Base-by-base conservation (phyloP, 2,113 vertebrate species). In the Thamnophis sirtalis region DNA sequence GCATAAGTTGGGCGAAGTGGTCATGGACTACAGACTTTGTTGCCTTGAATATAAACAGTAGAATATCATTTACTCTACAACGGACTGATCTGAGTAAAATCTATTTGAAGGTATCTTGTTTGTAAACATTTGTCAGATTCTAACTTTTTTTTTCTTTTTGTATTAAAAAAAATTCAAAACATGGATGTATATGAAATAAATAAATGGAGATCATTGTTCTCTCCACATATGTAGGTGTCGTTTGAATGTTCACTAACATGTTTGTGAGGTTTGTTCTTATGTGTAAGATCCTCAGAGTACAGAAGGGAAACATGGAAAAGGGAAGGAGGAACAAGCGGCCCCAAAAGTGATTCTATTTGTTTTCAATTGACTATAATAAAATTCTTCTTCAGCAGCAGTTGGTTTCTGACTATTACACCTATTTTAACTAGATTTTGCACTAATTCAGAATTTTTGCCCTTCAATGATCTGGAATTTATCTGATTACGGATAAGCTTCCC, bases 61-160 rank as follows among this genome's bases (percentile, higher is more conserved):
- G 96, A 97, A 88, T 96, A 97, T 97, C 97, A 97, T 96, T 98
- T 97, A 97, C 97, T 97, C 97, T 95, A 97, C 97, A 97, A 97
- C 97, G 98, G 97, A 98, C 98, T 97, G 96, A 98, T 97, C 97
- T 94, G 97, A 98, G 97, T 96, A 96, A 97, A 98, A 97, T 98
- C 98, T 97, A 97, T 98, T 98, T 98, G 98, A 98, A 98, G 98
- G 97, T 98, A 98, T 98, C 98, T 98, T 98, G 98, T 99, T 99
- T 99, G 98, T 99, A 98, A 98, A 98, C 98, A 98, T 98, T 98
- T 98, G 98, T 98, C 98, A 98, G 97, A 98, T 97, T 98, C 97
- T 98, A 97, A 98, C 97, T 97, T 98, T 97, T 98, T 96, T 96
- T 98, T 98, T 98, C 97, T 97, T 98, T 98, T 98, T 98, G 98